Percentiles rank a stretch among this genome's conserved stretches.
Conservation (phyloP, 2,888 invertebrate species). For the Melanophora roralis region DNA sequence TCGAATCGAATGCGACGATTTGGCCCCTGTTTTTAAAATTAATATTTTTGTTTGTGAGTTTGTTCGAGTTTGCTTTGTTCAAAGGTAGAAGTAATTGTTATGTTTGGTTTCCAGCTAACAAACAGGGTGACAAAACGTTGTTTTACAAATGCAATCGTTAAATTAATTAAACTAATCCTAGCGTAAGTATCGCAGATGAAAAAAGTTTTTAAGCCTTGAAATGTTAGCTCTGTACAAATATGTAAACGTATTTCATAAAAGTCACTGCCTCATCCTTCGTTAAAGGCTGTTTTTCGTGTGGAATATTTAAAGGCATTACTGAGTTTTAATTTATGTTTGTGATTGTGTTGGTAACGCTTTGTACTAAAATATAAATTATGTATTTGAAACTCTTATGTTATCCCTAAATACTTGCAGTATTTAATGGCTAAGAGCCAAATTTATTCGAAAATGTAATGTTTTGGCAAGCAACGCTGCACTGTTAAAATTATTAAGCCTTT, state of each 20-base stretch:
- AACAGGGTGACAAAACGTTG: conserved; percentile 33
- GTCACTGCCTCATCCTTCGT: not conserved
- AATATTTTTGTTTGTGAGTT: conserved; percentile 1
- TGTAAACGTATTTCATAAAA: conserved; percentile 42
- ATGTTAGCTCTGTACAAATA: conserved; percentile 41
- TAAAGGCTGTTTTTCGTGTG: no score
- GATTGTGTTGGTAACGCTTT: not conserved
- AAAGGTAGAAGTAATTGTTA: not conserved
- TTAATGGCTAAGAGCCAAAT: conserved; percentile 29
- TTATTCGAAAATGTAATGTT: conserved; percentile 55
- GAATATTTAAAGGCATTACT: not conserved
- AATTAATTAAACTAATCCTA: conserved; percentile 65
- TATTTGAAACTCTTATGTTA: not conserved
- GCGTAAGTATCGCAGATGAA: conserved; percentile 37
- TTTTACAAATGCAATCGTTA: conserved; percentile 65
- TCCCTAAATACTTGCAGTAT: conserved; percentile 26
- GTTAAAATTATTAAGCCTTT: conserved; percentile 36
- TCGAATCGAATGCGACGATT: no score
- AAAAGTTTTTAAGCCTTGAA: conserved; percentile 53
- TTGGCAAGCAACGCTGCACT: conserved; percentile 39
- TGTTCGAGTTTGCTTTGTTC: no score
- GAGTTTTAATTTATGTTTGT: not conserved
- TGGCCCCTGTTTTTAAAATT: no score
- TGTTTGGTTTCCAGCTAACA: conserved; percentile 16
- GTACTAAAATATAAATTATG: conserved; percentile 29